Conservation (phyloP, 2,113 vertebrate genomes). For the Panurus biarmicus region DNA sequence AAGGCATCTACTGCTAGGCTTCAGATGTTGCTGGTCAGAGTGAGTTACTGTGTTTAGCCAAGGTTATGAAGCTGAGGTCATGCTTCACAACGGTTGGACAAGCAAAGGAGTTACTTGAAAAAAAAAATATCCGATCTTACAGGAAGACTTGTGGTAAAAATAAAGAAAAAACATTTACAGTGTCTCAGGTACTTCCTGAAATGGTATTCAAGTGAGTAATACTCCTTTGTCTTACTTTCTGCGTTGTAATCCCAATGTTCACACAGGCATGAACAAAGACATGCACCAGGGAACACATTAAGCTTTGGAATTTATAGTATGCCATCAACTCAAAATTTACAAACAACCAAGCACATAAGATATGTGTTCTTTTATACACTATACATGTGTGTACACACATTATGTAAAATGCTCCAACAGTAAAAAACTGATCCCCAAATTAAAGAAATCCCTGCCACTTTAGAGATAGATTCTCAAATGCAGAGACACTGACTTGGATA, state of each 20-base stretch:
- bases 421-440: neutral
- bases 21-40: neutral
- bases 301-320: constrained; percentile 16
- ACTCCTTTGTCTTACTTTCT: constrained; percentile 48
- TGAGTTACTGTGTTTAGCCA: neutral
- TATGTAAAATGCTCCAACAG: neutral
- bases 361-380: neutral
- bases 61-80: neutral
- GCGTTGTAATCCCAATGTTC: neutral
- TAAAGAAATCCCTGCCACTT: neutral
- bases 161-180: neutral
- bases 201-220: constrained; percentile 20
- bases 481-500: neutral
- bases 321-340: constrained; percentile 9
- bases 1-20: neutral
- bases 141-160: constrained; percentile 11
- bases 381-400: neutral
- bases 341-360: neutral
- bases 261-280: constrained; percentile 39
- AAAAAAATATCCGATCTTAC: neutral
- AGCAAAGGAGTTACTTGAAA: neutral
- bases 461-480: neutral
- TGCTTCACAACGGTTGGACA: neutral
- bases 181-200: constrained; percentile 57
- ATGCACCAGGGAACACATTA: neutral